These are phyloP conservation scores for Perithous albicinctus DNA, from an alignment of 2,888 invertebrate genomes.

Conservation along the genomic window DNA sequence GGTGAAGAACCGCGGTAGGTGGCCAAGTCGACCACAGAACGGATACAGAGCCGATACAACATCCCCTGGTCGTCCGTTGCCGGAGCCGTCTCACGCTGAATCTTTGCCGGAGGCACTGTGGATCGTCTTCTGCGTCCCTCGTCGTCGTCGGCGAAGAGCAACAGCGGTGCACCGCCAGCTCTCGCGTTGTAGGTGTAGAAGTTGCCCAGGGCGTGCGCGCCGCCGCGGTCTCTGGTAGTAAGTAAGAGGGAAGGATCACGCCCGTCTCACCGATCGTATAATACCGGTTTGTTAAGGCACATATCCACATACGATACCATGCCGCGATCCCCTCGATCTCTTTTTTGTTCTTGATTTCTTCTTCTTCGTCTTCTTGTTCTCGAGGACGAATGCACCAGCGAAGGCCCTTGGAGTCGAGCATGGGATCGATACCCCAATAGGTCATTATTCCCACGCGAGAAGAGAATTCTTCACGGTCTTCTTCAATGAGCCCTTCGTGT, in stretches of 20 bases:
- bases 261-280: constrained; percentile 67
- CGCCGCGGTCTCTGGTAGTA: constrained; percentile 57
- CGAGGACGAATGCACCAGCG: constrained; percentile 58
- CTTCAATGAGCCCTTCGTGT: constrained; percentile 17
- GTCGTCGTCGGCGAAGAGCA: constrained; percentile 16
- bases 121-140: constrained; percentile 29
- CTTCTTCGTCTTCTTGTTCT: constrained; percentile 40
- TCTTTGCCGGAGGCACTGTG: constrained; percentile 43
- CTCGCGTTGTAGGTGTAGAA: constrained; percentile 63
- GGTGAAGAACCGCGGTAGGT: constrained; percentile 63
- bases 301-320: constrained; percentile 42
- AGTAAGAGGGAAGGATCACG: constrained; percentile 65
- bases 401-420: constrained; percentile 29
- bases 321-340: background rate
- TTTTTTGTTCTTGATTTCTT: constrained; percentile 30
- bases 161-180: constrained; percentile 40
- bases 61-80: constrained; percentile 39
- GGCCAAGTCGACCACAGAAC: constrained; percentile 60
- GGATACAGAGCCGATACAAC: constrained; percentile 51
- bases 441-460: constrained; percentile 53
- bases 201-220: constrained; percentile 30
- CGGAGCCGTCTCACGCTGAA: constrained; percentile 54
- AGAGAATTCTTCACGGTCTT: constrained; percentile 25
- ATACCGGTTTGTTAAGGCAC: constrained; percentile 71
- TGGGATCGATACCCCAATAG: constrained; percentile 59